These are phyloP conservation scores for Zosterops borbonicus DNA, from an alignment of 2,113 vertebrate genomes.

Conservation along the genomic window DNA sequence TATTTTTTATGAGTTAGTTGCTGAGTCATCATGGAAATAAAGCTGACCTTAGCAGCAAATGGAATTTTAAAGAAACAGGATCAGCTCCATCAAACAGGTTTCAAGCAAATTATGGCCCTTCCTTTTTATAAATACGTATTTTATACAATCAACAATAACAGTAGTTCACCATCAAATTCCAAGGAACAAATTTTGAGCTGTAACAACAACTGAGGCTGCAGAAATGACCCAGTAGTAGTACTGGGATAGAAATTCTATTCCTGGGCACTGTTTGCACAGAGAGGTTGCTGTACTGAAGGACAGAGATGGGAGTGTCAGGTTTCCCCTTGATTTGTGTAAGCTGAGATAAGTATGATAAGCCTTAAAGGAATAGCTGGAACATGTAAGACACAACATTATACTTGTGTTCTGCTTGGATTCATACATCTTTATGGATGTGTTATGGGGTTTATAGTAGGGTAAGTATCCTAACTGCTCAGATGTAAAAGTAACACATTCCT, in stretches of 20 bases:
- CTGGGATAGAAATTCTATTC: not conserved
- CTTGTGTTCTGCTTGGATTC: not conserved
- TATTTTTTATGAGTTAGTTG: not conserved
- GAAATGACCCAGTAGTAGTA: not conserved
- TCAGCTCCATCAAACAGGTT: not conserved
- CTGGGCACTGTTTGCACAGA: not conserved
- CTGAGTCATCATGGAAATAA: not conserved
- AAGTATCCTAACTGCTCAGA: not conserved
- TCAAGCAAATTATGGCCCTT: not conserved
- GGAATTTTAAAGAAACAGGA: not conserved
- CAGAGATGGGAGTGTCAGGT: not conserved
- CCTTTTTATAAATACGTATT: not conserved
- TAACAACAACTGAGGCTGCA: not conserved
- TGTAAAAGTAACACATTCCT: not conserved
- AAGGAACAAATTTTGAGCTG: not conserved
- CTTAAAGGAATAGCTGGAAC: not conserved
- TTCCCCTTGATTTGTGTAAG: not conserved
- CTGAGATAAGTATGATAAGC: not conserved
- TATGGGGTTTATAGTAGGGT: not conserved
- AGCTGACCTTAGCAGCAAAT: not conserved
- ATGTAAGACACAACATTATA: not conserved
- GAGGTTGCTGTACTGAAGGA: not conserved
- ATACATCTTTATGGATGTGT: not conserved
- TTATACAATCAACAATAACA: not conserved
- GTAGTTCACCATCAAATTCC: not conserved